These are phyloP conservation scores for Sphaerodactylus townsendi DNA, from an alignment of 2,113 vertebrate genomes.

Conservation along the genomic window DNA sequence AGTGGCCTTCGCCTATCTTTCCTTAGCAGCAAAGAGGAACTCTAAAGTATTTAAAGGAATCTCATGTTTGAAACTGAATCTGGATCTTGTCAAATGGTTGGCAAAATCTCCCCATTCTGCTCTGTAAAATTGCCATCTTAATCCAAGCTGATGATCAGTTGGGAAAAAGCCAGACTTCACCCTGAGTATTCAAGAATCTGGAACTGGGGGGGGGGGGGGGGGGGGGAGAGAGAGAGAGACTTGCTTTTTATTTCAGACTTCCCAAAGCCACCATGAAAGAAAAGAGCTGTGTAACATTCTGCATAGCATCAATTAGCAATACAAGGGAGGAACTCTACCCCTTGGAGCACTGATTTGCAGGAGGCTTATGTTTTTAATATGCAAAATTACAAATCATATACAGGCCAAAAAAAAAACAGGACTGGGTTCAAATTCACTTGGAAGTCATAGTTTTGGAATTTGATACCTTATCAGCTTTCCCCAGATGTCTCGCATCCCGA, in stretches of 20 bases:
- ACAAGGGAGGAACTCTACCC: background rate
- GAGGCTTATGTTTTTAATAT: background rate
- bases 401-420: background rate
- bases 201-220: background rate
- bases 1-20: background rate
- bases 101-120: background rate
- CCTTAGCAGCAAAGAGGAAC: background rate
- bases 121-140: constrained; percentile 2
- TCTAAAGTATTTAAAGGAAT: background rate
- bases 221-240: no score
- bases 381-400: background rate
- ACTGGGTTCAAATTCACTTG: background rate
- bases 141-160: background rate
- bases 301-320: background rate
- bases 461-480: background rate
- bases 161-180: background rate
- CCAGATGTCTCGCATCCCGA: background rate
- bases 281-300: background rate
- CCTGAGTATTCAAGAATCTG: background rate
- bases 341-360: background rate
- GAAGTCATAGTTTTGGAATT: background rate
- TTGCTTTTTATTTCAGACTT: background rate
- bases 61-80: background rate
- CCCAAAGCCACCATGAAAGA: background rate
- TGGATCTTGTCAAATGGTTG: background rate